Conservation (phyloP, 2,797 vertebrate species). For the Threskiornis aethiopicus region DNA sequence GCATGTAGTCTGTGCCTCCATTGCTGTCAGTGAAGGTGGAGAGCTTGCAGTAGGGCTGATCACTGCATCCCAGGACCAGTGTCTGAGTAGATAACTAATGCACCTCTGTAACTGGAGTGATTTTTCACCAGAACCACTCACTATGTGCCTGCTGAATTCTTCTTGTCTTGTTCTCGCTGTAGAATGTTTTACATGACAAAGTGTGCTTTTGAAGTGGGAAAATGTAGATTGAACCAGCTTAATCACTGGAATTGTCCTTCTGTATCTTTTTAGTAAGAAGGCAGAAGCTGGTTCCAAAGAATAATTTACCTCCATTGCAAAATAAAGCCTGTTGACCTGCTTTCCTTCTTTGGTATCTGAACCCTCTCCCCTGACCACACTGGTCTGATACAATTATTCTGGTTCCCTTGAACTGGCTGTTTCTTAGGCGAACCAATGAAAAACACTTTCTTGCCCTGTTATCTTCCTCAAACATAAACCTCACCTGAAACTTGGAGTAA, state of each 20-base stretch:
- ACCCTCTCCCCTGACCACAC: neutral
- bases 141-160: neutral
- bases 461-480: neutral
- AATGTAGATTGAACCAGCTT: neutral
- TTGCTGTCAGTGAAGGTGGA: neutral
- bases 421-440: neutral
- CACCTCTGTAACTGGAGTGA: neutral
- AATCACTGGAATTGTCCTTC: neutral
- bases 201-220: neutral
- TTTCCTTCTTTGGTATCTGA: neutral
- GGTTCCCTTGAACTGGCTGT: neutral
- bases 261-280: neutral
- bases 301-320: neutral
- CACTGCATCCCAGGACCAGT: neutral
- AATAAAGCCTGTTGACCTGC: neutral
- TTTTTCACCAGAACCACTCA: neutral
- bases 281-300: neutral
- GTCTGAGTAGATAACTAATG: neutral
- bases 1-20: neutral
- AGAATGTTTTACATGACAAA: neutral
- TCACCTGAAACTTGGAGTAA: accelerated
- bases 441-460: neutral
- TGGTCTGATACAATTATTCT: neutral
- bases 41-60: neutral
- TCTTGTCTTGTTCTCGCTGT: neutral